A percentile compares a stretch with the other conserved stretches of the same genome.
Conservation (phyloP, 2,113 vertebrate species). For the Mionectes macconnelli region DNA sequence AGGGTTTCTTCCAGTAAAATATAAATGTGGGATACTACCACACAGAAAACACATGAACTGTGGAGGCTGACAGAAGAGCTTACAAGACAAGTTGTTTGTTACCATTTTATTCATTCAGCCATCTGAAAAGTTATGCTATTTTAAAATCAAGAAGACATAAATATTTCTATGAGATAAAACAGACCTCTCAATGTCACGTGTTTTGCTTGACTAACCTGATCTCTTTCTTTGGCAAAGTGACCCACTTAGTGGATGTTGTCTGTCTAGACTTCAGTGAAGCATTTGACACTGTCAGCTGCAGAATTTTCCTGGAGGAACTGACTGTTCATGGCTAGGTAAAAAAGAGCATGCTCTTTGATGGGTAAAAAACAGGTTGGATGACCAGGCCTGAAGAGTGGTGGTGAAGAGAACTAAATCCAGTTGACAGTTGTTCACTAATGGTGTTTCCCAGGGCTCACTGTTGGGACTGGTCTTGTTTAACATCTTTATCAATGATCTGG, state of each 20-base stretch:
- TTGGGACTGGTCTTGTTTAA: neutral
- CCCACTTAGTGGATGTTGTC: neutral
- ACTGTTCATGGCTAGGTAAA: neutral
- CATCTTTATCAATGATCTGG: neutral
- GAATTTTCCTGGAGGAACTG: neutral
- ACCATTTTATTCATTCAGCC: neutral
- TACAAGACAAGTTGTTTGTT: neutral
- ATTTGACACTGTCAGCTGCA: neutral
- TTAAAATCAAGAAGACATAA: neutral
- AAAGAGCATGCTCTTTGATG: neutral
- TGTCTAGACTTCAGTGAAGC: neutral
- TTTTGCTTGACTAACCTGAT: neutral
- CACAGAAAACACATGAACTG: neutral
- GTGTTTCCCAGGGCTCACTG: neutral
- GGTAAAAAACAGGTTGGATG: neutral
- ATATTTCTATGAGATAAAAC: neutral
- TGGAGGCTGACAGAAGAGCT: neutral
- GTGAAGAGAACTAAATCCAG: neutral
- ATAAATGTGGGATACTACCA: accelerated
- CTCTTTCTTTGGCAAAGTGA: neutral
- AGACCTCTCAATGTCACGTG: accelerated
- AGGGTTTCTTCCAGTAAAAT: neutral
- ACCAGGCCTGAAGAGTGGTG: neutral
- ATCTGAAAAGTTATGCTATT: neutral
- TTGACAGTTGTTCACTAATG: neutral